Base-by-base conservation (phyloP, 2,888 invertebrate genomes). In the Entomobrya multifasciata region DNA sequence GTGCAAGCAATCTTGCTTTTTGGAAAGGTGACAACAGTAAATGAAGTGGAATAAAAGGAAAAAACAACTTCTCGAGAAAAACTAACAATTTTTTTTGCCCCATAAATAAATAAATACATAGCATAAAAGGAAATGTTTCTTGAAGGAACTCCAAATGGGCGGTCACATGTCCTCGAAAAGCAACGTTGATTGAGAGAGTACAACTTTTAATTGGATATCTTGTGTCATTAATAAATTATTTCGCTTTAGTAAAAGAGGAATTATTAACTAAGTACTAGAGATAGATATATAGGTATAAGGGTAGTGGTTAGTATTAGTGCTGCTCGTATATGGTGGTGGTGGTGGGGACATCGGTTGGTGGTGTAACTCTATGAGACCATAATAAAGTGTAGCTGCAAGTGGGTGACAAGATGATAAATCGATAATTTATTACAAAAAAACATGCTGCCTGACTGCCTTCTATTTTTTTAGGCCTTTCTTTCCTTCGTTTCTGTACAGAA, bases 401-500 rank as follows among this genome's bases (percentile, higher is more conserved):
- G 41, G 65, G 36, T 76, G 76, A 76, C 76, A 76, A 65, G 65
- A 55, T 78, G 78, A 78, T 78, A 44, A 78, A 78, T 78, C 47
- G 78, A 78, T 78, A 78, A 76, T 52, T 76, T 55, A 76, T 76
- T 25, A 76, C 13, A 1, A 36, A 76, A 47, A 49, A 49, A 72
- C 41, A 0, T 20, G 27, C 27, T 60, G 30, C 15, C 30, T 62
- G 62, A 62, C 62, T 62, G 62, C 30, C 30, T 62, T 27, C 62
- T 62, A 25, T 11, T 22, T 57, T n/a, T n/a, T n/a, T 30, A 62
- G 27, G 30, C n/a, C n/a, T n/a, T n/a, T n/a, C n/a, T n/a, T 62
- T 62, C n/a, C 27, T 62, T 15, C 30, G 62, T 30, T 30, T 62
- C 30, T 30, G 27, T 62, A 62, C n/a, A 30, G 2, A 52, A 10